Conservation (phyloP, 2,888 invertebrate species). For the Cepaea hortensis region DNA sequence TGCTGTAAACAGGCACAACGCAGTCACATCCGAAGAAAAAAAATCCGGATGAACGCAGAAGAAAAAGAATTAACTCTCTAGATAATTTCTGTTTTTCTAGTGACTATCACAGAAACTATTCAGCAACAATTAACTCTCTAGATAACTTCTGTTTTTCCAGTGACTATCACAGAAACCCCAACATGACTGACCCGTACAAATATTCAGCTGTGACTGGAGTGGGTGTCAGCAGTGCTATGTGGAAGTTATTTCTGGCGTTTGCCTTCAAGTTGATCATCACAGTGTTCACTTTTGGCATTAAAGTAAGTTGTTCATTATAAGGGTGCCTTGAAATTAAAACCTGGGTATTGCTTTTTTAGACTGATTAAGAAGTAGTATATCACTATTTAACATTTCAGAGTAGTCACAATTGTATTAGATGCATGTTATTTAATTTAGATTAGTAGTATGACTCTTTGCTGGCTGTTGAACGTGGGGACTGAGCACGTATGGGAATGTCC, state of each 20-base stretch:
- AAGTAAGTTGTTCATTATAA: constrained; percentile 77
- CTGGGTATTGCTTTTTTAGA: not conserved
- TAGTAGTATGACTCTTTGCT: too few relatives aligned
- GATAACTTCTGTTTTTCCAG: not conserved
- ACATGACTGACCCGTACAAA: constrained; percentile 80
- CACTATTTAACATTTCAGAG: too few relatives aligned
- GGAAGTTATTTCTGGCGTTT: constrained; percentile 91
- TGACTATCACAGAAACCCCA: constrained; percentile 84
- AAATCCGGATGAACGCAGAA: too few relatives aligned
- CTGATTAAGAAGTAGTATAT: not conserved
- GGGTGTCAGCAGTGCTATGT: constrained; percentile 85
- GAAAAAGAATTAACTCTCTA: not conserved
- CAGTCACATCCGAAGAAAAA: too few relatives aligned
- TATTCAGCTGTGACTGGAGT: constrained; percentile 63
- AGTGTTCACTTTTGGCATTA: constrained; percentile 98
- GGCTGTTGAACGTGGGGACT: too few relatives aligned
- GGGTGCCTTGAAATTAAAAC: too few relatives aligned
- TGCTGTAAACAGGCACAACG: too few relatives aligned
- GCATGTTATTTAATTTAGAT: too few relatives aligned
- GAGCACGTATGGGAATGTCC: too few relatives aligned
- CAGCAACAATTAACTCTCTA: not conserved
- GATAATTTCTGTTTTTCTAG: too few relatives aligned
- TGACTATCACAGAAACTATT: too few relatives aligned
- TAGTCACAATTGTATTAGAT: too few relatives aligned
- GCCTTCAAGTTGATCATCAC: constrained; percentile 93